Evolutionary conservation across 2,113 vertebrate genomes (phyloP).

Genomic region (Hydrochoerus hydrochaeris): DNA sequence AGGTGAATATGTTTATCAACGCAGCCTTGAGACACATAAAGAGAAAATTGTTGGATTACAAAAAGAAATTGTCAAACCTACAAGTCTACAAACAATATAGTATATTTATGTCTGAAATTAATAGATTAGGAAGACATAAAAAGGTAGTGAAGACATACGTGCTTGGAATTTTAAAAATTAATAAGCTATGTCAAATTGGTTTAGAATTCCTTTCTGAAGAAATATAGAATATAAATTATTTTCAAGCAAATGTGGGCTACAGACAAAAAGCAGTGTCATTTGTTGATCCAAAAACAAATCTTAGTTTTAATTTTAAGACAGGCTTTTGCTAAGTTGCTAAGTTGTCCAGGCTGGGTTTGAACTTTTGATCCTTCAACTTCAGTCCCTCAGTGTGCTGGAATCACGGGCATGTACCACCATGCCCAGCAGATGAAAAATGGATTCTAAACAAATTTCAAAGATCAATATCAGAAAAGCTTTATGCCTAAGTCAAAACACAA

Average conservation of each 20-base stretch:
- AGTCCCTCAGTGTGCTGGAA: neutral
- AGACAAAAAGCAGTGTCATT: neutral
- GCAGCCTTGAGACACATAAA: neutral
- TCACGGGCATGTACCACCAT: too few relatives aligned
- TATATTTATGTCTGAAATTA: neutral
- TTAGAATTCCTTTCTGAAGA: neutral
- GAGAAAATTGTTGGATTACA: neutral
- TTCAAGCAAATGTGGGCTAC: neutral
- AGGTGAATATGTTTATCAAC: neutral
- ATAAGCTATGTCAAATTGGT: neutral
- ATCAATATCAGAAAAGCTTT: neutral
- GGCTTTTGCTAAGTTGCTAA: neutral
- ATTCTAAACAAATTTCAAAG: neutral
- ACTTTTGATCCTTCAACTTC: neutral
- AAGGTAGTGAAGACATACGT: neutral
- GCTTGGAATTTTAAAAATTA: neutral
- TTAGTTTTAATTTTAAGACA: neutral
- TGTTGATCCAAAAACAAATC: neutral
- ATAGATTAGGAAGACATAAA: neutral
- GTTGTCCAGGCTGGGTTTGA: neutral
- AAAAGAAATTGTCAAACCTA: neutral
- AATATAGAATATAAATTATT: neutral
- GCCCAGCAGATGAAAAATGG: neutral
- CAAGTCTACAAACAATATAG: neutral
- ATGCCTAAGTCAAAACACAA: neutral